These are phyloP conservation scores for Eupelmus urozonus DNA, from an alignment of 2,888 invertebrate genomes.

Conservation along the genomic window DNA sequence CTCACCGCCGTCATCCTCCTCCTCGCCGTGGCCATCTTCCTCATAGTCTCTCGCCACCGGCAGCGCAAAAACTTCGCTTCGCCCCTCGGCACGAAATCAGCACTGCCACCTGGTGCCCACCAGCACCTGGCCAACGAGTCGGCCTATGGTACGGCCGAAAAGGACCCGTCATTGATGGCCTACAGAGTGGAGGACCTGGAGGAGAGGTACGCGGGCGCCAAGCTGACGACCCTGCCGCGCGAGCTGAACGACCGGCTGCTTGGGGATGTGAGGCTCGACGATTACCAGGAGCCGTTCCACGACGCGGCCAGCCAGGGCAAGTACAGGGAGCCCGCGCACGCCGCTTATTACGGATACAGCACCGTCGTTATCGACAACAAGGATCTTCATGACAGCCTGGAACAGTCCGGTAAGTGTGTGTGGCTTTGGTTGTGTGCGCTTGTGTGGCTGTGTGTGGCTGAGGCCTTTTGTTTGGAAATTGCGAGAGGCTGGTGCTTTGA, in stretches of 20 bases:
- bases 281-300: slow-evolving; percentile 76
- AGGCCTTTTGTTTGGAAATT: slow-evolving; percentile 14
- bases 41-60: slow-evolving; percentile 79
- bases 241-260: slow-evolving; percentile 76
- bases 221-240: slow-evolving; percentile 73
- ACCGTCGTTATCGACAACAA: slow-evolving; percentile 77
- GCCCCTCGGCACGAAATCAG: slow-evolving; percentile 77
- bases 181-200: slow-evolving; percentile 82
- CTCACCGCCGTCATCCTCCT: slow-evolving; percentile 81
- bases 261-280: slow-evolving; percentile 75
- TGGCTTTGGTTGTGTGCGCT: neutral
- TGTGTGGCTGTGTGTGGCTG: neutral
- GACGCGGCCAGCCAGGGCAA: slow-evolving; percentile 69
- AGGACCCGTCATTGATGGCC: slow-evolving; percentile 78
- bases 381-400: slow-evolving; percentile 76
- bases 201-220: slow-evolving; percentile 76
- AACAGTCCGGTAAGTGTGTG: slow-evolving; percentile 74
- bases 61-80: slow-evolving; percentile 79
- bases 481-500: neutral
- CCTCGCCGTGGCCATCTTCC: slow-evolving; percentile 79
- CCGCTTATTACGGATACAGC: slow-evolving; percentile 76
- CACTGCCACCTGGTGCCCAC: slow-evolving; percentile 75
- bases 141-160: slow-evolving; percentile 79
- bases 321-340: slow-evolving; percentile 74
- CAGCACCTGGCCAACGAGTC: slow-evolving; percentile 79